phyloP scores from a whole-genome alignment of 2,113 vertebrate genomes.

The Bujurquina vittata region DNA sequence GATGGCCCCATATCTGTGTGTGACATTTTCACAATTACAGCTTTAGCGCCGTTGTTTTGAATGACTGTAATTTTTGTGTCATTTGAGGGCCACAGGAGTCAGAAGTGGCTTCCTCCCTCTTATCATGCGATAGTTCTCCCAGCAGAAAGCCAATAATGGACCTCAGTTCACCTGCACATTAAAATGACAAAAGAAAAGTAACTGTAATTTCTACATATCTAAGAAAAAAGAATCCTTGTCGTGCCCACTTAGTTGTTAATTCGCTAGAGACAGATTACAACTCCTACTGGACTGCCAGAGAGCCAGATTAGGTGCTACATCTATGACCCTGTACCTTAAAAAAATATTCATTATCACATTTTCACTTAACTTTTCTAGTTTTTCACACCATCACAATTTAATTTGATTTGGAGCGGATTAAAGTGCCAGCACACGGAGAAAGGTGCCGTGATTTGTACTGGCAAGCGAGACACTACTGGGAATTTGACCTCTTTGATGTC shows the following conservation, averaged over 20 bases:
- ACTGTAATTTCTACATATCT: slow-evolving; percentile 27
- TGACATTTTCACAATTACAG: slow-evolving; percentile 58
- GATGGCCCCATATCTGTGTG: slow-evolving; percentile 10
- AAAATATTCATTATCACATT: neutral
- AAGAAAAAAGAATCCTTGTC: neutral
- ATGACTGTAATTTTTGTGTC: slow-evolving; percentile 64
- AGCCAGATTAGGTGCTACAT: neutral
- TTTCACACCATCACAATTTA: neutral
- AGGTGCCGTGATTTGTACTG: slow-evolving; percentile 9
- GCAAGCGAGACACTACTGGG: neutral
- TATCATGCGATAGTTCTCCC: slow-evolving; percentile 21
- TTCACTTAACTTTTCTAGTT: neutral
- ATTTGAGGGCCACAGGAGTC: slow-evolving; percentile 38
- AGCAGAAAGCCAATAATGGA: slow-evolving; percentile 39
- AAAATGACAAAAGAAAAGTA: slow-evolving; percentile 35
- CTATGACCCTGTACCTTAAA: neutral
- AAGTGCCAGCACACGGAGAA: neutral
- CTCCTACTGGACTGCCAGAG: neutral
- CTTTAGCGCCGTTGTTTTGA: slow-evolving; percentile 25
- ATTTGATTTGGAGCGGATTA: slow-evolving; percentile 6
- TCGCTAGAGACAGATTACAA: slow-evolving; percentile 4
- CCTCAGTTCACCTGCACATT: slow-evolving; percentile 33
- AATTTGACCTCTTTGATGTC: slow-evolving; percentile 18
- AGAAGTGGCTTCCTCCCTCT: slow-evolving; percentile 37
- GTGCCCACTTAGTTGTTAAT: slow-evolving; percentile 28